Evolutionary conservation across 2,113 vertebrate species (phyloP), one percentile per base, ranked within the genome.

Genomic region (Channa argus): DNA sequence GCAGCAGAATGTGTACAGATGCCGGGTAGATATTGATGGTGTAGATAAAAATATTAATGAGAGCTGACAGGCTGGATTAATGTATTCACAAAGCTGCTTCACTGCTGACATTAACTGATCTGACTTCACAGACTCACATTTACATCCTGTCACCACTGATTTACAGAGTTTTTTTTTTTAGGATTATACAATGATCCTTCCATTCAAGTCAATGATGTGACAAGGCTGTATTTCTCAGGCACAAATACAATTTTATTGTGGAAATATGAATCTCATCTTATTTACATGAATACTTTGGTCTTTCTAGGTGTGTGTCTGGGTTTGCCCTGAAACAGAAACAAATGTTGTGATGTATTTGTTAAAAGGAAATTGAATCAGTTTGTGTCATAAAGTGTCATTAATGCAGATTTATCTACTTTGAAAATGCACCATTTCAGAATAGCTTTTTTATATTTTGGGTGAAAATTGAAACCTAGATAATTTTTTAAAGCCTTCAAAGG

Each of bases 1-100:
- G 24, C 41, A 34, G 56, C 8, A 47, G 47, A 52, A 33, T 15
- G 54, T 34, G 69, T 60, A 50, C 80, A 76, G 65, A 80, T 64
- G 80, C 83, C 63, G 63, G 51, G 24, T 9, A 53, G 76, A 82
- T 66, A 75, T 56, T 62, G 77, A 87, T 53, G 66, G 37, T 46
- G 79, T 59, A 51, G 64, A 78, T 80, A 36, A 80, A 12, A 8
- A 74, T 69, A 75, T 83, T 87, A 84, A 85, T 71, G 44, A 50
- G n/a, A 67, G 54, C 74, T 52, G 84, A 81, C 73, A 2, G 65
- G 39, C 46, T 8, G 62, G 64, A 72, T 77, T 75, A 77, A 79
- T 82, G 61, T 54, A 37, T 77, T 74, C 66, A 74, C 56, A 46
- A 61, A 53, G 52, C 14, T 2, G 50, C 50, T 43, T 34, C 37